A percentile compares a stretch with the other conserved stretches of the same genome.
These are phyloP conservation scores for Penaeus monodon DNA, from an alignment of 2,888 invertebrate genomes.

Conservation along the genomic window DNA sequence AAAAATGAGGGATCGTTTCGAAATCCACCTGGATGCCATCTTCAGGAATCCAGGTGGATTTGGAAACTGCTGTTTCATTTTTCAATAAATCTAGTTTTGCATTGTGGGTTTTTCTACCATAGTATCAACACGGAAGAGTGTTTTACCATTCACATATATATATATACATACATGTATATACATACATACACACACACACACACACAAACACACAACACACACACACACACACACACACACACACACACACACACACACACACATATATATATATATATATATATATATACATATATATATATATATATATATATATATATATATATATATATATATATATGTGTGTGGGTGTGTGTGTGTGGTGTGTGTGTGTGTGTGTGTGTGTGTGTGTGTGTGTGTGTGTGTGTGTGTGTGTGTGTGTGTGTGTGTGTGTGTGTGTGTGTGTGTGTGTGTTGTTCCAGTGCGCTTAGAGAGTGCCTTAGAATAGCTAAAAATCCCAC, in stretches of 20 bases:
- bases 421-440: background rate
- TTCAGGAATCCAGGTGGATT: no score
- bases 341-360: no score
- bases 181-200: slow-evolving; percentile 40
- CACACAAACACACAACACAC: slow-evolving; percentile 34
- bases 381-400: background rate
- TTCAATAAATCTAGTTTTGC: no score
- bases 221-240: slow-evolving; percentile 7
- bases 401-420: background rate
- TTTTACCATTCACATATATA: slow-evolving; percentile 44
- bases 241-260: no score
- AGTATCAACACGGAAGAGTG: no score
- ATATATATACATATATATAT: background rate
- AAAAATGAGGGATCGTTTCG: no score
- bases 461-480: no score
- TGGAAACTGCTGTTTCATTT: no score
- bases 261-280: background rate
- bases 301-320: background rate
- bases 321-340: background rate
- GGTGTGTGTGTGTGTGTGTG: slow-evolving; percentile 1
- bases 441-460: no score
- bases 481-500: no score
- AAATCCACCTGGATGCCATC: no score
- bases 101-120: no score
- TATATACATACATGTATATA: slow-evolving; percentile 45